These are phyloP conservation scores for Illadopsis cleaveri DNA, from an alignment of 2,113 vertebrate genomes.

Conservation along the genomic window DNA sequence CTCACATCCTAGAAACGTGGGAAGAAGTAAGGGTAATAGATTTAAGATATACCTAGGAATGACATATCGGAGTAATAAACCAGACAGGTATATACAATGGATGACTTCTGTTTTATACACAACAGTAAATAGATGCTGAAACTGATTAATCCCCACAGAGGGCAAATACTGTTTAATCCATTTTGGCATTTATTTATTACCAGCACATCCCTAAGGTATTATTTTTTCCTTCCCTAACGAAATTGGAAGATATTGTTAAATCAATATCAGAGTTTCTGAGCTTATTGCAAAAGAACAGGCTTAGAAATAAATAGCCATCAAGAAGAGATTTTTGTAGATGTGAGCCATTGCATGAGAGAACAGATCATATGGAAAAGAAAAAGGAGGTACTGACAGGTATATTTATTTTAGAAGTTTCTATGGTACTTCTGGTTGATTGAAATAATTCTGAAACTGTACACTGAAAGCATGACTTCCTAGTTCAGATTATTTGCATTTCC, in stretches of 20 bases:
- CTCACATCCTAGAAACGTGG: background rate
- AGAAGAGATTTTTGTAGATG: background rate
- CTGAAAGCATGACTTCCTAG: background rate
- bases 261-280: background rate
- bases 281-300: background rate
- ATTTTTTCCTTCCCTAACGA: background rate
- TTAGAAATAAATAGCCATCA: background rate
- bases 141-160: background rate
- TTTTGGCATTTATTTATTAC: slow-evolving; percentile 14
- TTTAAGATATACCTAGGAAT: background rate
- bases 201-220: background rate
- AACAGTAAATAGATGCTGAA: slow-evolving; percentile 13
- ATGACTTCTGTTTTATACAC: background rate
- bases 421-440: background rate
- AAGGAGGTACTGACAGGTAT: background rate
- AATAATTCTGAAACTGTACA: background rate
- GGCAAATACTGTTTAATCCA: background rate
- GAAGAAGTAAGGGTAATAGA: background rate
- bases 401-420: background rate
- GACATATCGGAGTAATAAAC: slow-evolving; percentile 56
- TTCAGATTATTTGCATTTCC: background rate
- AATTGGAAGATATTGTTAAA: background rate
- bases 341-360: background rate
- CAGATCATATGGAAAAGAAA: background rate
- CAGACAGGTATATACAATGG: background rate